These are phyloP conservation scores for Macrophya alboannulata DNA, from an alignment of 2,888 invertebrate species.

Conservation along the genomic window DNA sequence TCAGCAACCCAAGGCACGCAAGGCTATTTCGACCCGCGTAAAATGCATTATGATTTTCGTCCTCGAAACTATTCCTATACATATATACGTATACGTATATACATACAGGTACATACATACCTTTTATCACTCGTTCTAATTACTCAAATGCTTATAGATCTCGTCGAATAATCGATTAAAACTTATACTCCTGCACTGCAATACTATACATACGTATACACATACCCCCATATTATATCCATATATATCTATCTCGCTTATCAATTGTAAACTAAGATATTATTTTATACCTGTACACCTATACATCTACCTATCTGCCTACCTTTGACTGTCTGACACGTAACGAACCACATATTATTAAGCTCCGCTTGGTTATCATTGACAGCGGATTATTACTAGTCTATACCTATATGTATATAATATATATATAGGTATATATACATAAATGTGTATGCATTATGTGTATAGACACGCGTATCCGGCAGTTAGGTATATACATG, in stretches of 20 bases:
- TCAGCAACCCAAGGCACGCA: slow-evolving; percentile 55
- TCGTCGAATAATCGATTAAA: neutral
- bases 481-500: neutral
- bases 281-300: no score
- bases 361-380: slow-evolving; percentile 22
- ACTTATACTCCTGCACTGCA: neutral
- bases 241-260: neutral
- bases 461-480: slow-evolving; percentile 13
- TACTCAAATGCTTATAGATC: neutral
- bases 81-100: neutral
- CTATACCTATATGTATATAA: neutral
- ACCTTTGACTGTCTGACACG: neutral
- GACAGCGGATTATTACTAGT: slow-evolving; percentile 32
- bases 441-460: neutral
- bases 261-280: slow-evolving; percentile 3
- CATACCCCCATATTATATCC: neutral
- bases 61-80: neutral
- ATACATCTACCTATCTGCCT: no score
- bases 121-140: neutral
- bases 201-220: no score
- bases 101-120: neutral
- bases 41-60: slow-evolving; percentile 48
- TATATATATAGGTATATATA: neutral
- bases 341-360: slow-evolving; percentile 9
- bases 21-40: slow-evolving; percentile 53